These are phyloP conservation scores for Condylostylus longicornis DNA, from an alignment of 1,140 invertebrate genomes.

Conservation along the genomic window DNA sequence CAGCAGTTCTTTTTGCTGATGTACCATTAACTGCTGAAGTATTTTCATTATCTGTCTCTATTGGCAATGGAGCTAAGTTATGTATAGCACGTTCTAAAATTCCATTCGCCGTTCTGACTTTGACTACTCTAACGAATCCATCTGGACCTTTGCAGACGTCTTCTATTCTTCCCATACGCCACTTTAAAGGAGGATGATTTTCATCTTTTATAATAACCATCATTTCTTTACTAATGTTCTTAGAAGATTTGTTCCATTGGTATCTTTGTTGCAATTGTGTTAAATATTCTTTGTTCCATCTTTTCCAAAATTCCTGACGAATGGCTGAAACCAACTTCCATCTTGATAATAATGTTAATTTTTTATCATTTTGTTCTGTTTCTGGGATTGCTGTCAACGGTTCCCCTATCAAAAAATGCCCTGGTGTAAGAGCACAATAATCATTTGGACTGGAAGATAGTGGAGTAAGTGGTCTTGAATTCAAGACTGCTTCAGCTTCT, in stretches of 20 bases:
- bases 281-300: constrained; percentile 17
- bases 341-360: neutral
- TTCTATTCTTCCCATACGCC: constrained; percentile 15
- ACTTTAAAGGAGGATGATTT: constrained; percentile 12
- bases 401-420: constrained; percentile 17
- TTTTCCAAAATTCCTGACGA: constrained; percentile 12
- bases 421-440: constrained; percentile 20
- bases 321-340: neutral
- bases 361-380: neutral
- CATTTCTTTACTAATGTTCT: constrained; percentile 9
- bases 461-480: constrained; percentile 20
- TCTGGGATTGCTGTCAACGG: constrained; percentile 6
- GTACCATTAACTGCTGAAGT: no score
- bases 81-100: constrained; percentile 4
- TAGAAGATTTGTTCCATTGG: constrained; percentile 15
- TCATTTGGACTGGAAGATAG: constrained; percentile 19
- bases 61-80: neutral
- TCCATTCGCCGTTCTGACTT: constrained; percentile 1
- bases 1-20: no score
- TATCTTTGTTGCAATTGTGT: constrained; percentile 13
- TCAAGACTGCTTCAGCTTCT: constrained; percentile 19
- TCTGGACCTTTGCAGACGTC: constrained; percentile 3
- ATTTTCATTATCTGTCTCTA: no score
- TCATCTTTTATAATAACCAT: constrained; percentile 13
- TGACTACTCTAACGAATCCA: constrained; percentile 5